Evolutionary conservation across 2,888 invertebrate genomes (phyloP), one percentile per base, ranked within the genome.

Genomic region (Gibbula magus): DNA sequence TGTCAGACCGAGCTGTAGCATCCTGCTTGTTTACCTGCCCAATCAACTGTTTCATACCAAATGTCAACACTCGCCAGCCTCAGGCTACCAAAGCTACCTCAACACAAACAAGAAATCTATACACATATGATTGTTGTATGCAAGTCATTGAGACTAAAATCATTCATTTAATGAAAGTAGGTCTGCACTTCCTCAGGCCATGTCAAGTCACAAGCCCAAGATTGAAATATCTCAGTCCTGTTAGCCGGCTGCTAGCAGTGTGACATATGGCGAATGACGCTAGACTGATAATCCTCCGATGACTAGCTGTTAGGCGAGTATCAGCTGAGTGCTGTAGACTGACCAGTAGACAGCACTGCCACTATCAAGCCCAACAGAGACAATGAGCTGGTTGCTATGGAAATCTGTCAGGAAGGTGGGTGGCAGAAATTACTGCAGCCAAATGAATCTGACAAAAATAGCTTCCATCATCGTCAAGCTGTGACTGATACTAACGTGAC

Each of bases 371-470:
- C 67, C 32, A 13, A 67, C 67, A 22, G 75, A 52, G 35, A 54
- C 75, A 75, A 54, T 53, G 29, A 54, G 35, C 16, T 54, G 53
- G 75, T 75, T 75, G 75, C 75, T 75, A 75, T 75, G 75, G 75
- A 75, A 75, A 75, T 75, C 53, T 54, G 54, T 29, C 53, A 75
- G 54, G 75, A 75, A 75, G 75, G 75, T 75, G 75, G 75, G 75
- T 54, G 75, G 75, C 20, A 75, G 75, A 54, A 75, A 75, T 75
- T 75, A 75, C 53, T 29, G 45, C 45, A 45, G 20, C 53, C 52
- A 75, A 75, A 75, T 75, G 75, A 75, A 75, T 54, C 54, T 25
- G 54, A 22, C 75, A 54, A 54, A 54, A 75, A 75, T 75, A 75
- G 75, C 52, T 54, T n/a, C n/a, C 70, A 70, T 39, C 29, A 29